phyloP scores from a whole-genome alignment of 2,888 invertebrate species.

The Odontothrips loti region DNA sequence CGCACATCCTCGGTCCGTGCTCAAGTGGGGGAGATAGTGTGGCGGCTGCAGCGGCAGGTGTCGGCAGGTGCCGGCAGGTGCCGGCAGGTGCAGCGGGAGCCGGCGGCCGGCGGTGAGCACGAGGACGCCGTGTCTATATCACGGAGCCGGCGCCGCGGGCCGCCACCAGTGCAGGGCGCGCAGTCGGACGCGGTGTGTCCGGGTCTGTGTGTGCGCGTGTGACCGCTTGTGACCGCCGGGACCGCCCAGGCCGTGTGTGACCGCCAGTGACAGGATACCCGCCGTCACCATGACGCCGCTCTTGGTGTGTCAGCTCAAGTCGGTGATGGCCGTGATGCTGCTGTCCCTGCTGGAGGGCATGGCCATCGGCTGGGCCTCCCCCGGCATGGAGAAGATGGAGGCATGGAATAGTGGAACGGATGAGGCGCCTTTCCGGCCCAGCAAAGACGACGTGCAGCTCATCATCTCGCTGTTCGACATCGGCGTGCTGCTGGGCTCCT shows the following conservation, averaged over 20 bases:
- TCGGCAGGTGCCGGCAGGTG: too few species aligned
- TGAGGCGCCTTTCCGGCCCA: neutral
- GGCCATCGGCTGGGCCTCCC: slow-evolving; percentile 15
- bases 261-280: neutral
- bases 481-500: neutral
- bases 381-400: slow-evolving; percentile 18
- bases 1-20: too few species aligned
- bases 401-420: neutral
- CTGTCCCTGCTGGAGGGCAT: neutral
- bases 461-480: slow-evolving; percentile 9
- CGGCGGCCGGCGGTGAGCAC: neutral
- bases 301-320: neutral
- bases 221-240: too few species aligned
- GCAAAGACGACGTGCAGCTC: neutral
- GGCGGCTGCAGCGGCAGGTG: too few species aligned
- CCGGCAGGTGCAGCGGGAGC: too few species aligned
- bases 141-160: neutral
- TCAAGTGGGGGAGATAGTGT: too few species aligned
- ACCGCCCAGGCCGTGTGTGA: neutral
- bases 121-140: neutral
- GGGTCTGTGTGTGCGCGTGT: too few species aligned
- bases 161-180: neutral
- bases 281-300: neutral
- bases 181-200: neutral
- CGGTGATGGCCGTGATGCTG: neutral